These are phyloP conservation scores for Tromatobia lineatoria DNA, from an alignment of 2,888 invertebrate genomes.

Conservation along the genomic window DNA sequence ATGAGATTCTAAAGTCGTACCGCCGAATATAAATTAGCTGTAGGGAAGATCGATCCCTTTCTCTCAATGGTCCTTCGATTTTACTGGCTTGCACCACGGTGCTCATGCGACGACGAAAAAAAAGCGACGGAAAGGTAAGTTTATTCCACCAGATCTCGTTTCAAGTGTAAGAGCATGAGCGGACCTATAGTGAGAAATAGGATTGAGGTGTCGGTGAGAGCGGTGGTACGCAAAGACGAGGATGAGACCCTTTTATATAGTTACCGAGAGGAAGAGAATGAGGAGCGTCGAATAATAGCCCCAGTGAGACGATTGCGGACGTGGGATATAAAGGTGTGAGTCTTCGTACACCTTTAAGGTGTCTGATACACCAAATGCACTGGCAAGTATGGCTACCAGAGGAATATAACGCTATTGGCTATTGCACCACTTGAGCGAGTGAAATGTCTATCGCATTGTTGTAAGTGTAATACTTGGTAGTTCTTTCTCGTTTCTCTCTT, in stretches of 20 bases:
- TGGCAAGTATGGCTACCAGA: neutral
- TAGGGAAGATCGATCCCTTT: neutral
- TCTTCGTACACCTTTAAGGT: conserved; percentile 38
- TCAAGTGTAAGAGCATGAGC: conserved; percentile 44
- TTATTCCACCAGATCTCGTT: conserved; percentile 66
- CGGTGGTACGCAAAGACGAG: conserved; percentile 42
- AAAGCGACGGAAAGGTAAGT: conserved; percentile 58
- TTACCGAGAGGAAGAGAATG: conserved; percentile 34
- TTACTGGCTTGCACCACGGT: neutral
- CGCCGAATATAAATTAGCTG: neutral
- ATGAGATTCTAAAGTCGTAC: neutral
- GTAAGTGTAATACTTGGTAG: neutral
- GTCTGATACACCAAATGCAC: neutral
- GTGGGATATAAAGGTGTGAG: conserved; percentile 48
- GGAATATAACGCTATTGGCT: neutral
- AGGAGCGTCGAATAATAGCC: conserved; percentile 59
- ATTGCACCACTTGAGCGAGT: neutral
- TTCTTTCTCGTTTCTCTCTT: neutral
- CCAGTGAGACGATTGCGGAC: conserved; percentile 60
- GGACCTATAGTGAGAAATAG: conserved; percentile 41
- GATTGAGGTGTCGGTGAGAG: conserved; percentile 1
- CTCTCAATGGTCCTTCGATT: neutral
- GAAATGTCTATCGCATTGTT: neutral
- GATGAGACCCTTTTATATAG: conserved; percentile 68
- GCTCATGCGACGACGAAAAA: neutral